Conservation (phyloP, 2,888 invertebrate genomes). For the Halictus ligatus region DNA sequence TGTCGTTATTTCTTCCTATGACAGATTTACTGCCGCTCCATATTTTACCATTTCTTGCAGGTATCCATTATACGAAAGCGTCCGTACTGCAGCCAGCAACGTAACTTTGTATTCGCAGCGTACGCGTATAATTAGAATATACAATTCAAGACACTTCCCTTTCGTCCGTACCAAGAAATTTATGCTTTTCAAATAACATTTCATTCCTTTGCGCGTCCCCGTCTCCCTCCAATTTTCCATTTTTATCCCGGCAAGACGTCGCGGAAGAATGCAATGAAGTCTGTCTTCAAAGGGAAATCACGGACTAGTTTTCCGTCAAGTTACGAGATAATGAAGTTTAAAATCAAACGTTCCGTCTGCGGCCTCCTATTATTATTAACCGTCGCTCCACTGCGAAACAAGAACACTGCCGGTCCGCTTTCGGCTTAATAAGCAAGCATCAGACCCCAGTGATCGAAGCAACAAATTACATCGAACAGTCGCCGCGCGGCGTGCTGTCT, state of each 20-base stretch:
- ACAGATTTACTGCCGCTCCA: slow-evolving; percentile 25
- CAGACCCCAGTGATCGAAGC: background rate
- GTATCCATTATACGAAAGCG: slow-evolving; percentile 40
- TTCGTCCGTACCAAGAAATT: slow-evolving; percentile 32
- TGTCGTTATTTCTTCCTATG: slow-evolving; percentile 30
- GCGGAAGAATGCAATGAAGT: slow-evolving; percentile 26
- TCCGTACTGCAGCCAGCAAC: slow-evolving; percentile 3
- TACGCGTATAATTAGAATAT: slow-evolving; percentile 42
- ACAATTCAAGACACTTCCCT: slow-evolving; percentile 40
- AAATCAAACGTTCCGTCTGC: slow-evolving; percentile 14
- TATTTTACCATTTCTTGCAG: slow-evolving; percentile 24
- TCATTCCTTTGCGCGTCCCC: slow-evolving; percentile 3
- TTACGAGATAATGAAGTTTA: slow-evolving; percentile 45
- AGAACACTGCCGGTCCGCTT: background rate
- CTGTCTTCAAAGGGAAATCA: slow-evolving; percentile 43
- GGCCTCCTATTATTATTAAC: background rate
- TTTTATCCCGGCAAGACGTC: slow-evolving; percentile 19
- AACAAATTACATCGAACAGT: background rate
- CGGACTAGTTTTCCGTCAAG: slow-evolving; percentile 14
- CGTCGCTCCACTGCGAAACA: background rate
- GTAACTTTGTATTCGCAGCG: slow-evolving; percentile 27
- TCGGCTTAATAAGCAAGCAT: background rate
- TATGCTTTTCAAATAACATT: slow-evolving; percentile 35
- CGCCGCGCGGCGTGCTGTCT: background rate
- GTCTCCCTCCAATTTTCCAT: slow-evolving; percentile 5